Conservation (phyloP, 2,797 vertebrate genomes). For the Chaetophractus vellerosus region DNA sequence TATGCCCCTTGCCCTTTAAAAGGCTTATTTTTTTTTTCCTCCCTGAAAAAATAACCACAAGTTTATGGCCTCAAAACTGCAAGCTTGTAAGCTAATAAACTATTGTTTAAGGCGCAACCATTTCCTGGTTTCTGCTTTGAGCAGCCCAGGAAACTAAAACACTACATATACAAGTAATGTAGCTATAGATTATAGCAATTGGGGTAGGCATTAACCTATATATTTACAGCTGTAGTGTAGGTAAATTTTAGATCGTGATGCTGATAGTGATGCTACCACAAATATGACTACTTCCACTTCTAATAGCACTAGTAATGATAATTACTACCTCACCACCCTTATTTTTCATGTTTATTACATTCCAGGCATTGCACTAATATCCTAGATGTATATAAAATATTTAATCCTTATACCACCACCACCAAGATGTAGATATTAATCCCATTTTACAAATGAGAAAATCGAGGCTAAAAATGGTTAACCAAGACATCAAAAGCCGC, state of each 20-base stretch:
- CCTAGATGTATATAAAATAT: background rate
- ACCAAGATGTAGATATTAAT: slow-evolving; percentile 15
- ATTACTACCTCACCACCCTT: background rate
- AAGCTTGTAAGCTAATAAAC: too few relatives aligned
- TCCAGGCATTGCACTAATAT: background rate
- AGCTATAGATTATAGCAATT: background rate
- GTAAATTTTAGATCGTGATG: slow-evolving; percentile 49
- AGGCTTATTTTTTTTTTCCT: slow-evolving; percentile 67
- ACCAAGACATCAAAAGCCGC: background rate
- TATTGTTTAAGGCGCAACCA: too few relatives aligned
- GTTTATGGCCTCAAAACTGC: slow-evolving; percentile 45
- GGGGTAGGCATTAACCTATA: background rate
- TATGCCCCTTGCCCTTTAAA: slow-evolving; percentile 84
- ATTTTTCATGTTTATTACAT: background rate
- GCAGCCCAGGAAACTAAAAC: too few relatives aligned
- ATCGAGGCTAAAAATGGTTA: background rate
- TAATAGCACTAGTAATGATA: background rate
- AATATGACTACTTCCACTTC: background rate
- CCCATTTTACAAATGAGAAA: background rate
- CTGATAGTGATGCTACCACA: background rate
- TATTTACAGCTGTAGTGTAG: background rate
- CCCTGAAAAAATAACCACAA: slow-evolving; percentile 83
- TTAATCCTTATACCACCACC: slow-evolving; percentile 13
- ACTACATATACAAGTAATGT: slow-evolving; percentile 4
- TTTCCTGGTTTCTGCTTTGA: too few relatives aligned